Evolutionary conservation across 2,113 vertebrate genomes (phyloP).

Genomic region (Heptranchias perlo): DNA sequence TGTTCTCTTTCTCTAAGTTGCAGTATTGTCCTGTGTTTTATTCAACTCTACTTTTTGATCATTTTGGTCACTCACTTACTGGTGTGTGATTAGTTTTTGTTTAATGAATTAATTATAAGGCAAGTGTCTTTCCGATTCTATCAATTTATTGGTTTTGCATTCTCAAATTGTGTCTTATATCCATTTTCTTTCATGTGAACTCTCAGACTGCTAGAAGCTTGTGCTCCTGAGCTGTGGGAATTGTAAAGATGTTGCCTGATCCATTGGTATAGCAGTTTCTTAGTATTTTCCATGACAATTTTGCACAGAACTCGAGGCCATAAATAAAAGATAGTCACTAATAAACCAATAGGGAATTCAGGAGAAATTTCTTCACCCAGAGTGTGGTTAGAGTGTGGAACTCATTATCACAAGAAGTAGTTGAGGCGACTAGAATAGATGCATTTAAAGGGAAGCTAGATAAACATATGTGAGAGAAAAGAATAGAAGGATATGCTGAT

Average conservation of each 20-base stretch:
- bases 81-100: background rate
- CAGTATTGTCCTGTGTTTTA: background rate
- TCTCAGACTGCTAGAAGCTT: background rate
- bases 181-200: background rate
- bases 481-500: too few relatives aligned
- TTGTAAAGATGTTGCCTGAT: background rate
- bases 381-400: too few relatives aligned
- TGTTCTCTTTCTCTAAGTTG: background rate
- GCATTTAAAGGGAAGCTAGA: too few relatives aligned
- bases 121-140: background rate
- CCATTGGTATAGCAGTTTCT: background rate
- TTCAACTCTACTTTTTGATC: background rate
- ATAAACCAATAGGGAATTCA: too few relatives aligned
- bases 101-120: background rate
- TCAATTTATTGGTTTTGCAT: background rate
- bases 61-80: background rate
- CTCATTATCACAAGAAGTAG: too few relatives aligned
- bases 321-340: too few relatives aligned
- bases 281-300: background rate
- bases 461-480: too few relatives aligned
- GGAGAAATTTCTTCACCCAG: too few relatives aligned
- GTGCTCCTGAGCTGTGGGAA: background rate
- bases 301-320: too few relatives aligned
- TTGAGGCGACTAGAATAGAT: too few relatives aligned
- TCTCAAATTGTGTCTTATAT: background rate